Percentiles rank a stretch among this genome's conserved stretches.
Evolutionary conservation across 1,140 invertebrate genomes (phyloP).

Genomic region (Micrasema longulum): DNA sequence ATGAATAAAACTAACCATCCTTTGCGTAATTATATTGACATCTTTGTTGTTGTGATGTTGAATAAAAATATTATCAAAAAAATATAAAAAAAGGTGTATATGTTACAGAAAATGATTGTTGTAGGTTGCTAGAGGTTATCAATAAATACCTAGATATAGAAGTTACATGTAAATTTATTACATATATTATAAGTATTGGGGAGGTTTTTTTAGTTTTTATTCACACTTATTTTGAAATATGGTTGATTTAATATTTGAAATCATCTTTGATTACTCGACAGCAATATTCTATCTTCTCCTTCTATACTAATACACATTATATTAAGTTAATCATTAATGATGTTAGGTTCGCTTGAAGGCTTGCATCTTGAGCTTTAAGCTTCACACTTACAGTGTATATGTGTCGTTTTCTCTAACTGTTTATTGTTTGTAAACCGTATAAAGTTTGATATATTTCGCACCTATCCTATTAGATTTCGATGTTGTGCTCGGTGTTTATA

Average conservation of each 20-base stretch:
- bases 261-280: no score
- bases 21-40: slow-evolving; percentile 47
- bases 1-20: slow-evolving; percentile 20
- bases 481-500: slow-evolving; percentile 38
- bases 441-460: slow-evolving; percentile 28
- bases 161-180: slow-evolving; percentile 31
- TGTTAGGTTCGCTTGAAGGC: slow-evolving; percentile 38
- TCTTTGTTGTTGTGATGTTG: slow-evolving; percentile 55
- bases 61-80: slow-evolving; percentile 50
- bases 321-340: not conserved
- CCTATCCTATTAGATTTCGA: slow-evolving; percentile 26
- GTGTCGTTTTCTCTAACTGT: slow-evolving; percentile 55
- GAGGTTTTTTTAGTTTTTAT: not conserved
- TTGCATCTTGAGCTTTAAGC: slow-evolving; percentile 46
- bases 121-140: slow-evolving; percentile 52
- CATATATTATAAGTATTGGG: slow-evolving; percentile 20
- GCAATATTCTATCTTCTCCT: no score
- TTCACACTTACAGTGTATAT: slow-evolving; percentile 51
- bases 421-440: slow-evolving; percentile 29
- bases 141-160: slow-evolving; percentile 51
- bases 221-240: no score
- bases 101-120: slow-evolving; percentile 54
- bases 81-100: slow-evolving; percentile 51
- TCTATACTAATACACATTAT: no score
- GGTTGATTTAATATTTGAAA: no score